Evolutionary conservation across 1,140 invertebrate genomes (phyloP).

Genomic region (Drosophila yakuba): DNA sequence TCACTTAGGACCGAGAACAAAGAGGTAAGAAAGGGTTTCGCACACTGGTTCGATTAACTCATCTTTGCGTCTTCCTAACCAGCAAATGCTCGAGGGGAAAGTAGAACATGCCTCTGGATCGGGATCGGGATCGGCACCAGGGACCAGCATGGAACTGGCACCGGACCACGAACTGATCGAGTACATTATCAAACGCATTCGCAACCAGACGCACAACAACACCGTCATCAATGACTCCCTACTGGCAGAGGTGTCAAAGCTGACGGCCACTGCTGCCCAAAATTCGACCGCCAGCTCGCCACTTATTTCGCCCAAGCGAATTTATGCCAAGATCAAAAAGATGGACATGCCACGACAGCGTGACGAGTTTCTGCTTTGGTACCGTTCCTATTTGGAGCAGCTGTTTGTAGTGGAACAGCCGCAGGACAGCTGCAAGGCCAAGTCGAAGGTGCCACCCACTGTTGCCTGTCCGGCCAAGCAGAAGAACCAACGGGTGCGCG

Average conservation of each 20-base stretch:
- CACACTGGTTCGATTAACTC: not conserved
- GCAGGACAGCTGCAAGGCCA: slow-evolving; percentile 15
- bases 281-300: slow-evolving; percentile 65
- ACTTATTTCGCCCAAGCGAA: slow-evolving; percentile 75
- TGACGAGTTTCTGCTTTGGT: slow-evolving; percentile 75
- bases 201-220: slow-evolving; percentile 78
- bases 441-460: slow-evolving; percentile 11
- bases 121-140: not conserved
- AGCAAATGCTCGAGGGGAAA: slow-evolving; percentile 50
- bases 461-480: slow-evolving; percentile 26
- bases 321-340: slow-evolving; percentile 81
- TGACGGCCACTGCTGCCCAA: slow-evolving; percentile 78
- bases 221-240: slow-evolving; percentile 77
- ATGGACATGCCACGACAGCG: slow-evolving; percentile 73
- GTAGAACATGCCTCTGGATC: slow-evolving; percentile 16
- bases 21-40: slow-evolving; percentile 44
- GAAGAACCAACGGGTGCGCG: slow-evolving; percentile 55
- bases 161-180: slow-evolving; percentile 78
- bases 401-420: slow-evolving; percentile 68
- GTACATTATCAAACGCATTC: slow-evolving; percentile 78
- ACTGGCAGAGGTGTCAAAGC: slow-evolving; percentile 74
- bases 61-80: slow-evolving; percentile 18
- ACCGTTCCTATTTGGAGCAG: slow-evolving; percentile 72
- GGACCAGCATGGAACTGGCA: slow-evolving; percentile 37
- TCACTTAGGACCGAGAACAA: slow-evolving; percentile 24